These are phyloP conservation scores for Polylopha cassiicola DNA, from an alignment of 2,888 invertebrate species.

Conservation along the genomic window DNA sequence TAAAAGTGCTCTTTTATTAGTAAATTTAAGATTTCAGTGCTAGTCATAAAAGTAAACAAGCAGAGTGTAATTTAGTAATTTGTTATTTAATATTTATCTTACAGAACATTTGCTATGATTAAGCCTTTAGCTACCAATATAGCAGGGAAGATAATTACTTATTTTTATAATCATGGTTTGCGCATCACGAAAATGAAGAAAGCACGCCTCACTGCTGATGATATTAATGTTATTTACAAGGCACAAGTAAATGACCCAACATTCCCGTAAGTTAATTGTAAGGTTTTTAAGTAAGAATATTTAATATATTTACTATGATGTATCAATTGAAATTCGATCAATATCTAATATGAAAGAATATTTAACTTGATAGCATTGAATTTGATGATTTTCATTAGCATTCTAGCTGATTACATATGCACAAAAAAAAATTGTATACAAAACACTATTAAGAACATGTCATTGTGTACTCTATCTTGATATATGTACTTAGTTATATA, in stretches of 20 bases:
- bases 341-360: too few species aligned
- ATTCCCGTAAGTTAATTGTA: slow-evolving; percentile 75
- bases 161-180: slow-evolving; percentile 79
- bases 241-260: slow-evolving; percentile 59
- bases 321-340: too few species aligned
- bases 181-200: slow-evolving; percentile 84
- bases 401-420: too few species aligned
- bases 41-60: too few species aligned
- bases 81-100: slow-evolving; percentile 29
- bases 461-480: too few species aligned
- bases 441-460: too few species aligned
- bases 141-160: slow-evolving; percentile 84
- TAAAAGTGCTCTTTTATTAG: too few species aligned
- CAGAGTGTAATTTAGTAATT: background rate
- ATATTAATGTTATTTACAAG: slow-evolving; percentile 68
- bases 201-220: slow-evolving; percentile 80
- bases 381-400: too few species aligned
- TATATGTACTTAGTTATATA: too few species aligned
- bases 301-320: background rate
- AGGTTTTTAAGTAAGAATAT: background rate
- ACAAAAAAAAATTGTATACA: too few species aligned
- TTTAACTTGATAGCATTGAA: too few species aligned
- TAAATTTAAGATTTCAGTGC: too few species aligned
- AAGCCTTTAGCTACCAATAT: slow-evolving; percentile 84
- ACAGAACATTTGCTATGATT: slow-evolving; percentile 85